A percentile compares a stretch with the other conserved stretches of the same genome.
Conservation (phyloP, 2,113 vertebrate genomes). For the Phrynosoma platyrhinos region DNA sequence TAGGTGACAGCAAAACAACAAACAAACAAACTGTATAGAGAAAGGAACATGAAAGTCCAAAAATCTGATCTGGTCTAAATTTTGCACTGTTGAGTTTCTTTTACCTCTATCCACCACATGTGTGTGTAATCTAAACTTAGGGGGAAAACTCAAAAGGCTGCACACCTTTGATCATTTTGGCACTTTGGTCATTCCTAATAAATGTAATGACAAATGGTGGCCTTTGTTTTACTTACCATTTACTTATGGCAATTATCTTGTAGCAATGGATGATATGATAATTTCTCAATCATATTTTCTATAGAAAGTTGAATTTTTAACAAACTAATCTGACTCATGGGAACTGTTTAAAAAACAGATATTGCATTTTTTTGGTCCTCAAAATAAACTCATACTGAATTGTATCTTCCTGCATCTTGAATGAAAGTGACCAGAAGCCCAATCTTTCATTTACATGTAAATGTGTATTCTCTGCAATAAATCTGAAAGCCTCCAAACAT, state of each 20-base stretch:
- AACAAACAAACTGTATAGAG: no score
- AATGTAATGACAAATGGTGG: no score
- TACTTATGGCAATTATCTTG: not conserved
- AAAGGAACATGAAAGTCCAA: no score
- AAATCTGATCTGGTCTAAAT: no score
- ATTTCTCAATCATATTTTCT: not conserved
- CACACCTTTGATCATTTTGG: no score
- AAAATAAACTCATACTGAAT: slow-evolving; percentile 2
- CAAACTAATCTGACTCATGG: not conserved
- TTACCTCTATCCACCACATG: no score
- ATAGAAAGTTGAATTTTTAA: not conserved
- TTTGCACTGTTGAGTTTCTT: no score
- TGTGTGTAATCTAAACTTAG: no score
- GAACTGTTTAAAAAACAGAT: not conserved
- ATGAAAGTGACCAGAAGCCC: slow-evolving; percentile 8
- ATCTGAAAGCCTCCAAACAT: not conserved
- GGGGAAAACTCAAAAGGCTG: no score
- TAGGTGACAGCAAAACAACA: no score
- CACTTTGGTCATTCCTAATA: no score
- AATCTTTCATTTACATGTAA: not conserved
- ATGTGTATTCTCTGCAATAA: not conserved
- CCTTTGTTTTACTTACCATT: no score
- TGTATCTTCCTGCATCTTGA: not conserved
- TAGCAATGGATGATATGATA: not conserved
- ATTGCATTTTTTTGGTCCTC: not conserved